phyloP scores from a whole-genome alignment of 1,140 invertebrate species.

The Neodiprion pinetum region DNA sequence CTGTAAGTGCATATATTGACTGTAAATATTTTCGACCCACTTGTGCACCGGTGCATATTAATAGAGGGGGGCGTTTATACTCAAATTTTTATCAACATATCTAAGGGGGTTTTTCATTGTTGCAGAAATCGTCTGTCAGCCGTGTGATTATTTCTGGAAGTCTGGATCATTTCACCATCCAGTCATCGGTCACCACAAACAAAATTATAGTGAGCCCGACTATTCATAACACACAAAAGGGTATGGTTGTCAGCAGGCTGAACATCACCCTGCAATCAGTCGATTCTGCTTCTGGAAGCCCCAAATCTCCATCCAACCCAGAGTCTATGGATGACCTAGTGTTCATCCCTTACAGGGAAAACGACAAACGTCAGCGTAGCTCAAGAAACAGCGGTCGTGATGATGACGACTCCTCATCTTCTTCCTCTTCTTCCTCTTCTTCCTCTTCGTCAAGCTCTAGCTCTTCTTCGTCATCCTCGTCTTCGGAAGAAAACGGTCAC shows the following conservation, averaged over 20 bases:
- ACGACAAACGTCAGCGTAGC: not conserved
- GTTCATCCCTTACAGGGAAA: conserved; percentile 52
- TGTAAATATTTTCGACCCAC: not conserved
- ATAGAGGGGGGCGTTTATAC: conserved; percentile 12
- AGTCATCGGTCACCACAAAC: conserved; percentile 39
- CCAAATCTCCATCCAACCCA: conserved; percentile 18
- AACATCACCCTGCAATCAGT: conserved; percentile 36
- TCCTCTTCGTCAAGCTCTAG: not conserved
- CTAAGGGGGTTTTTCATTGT: conserved; percentile 15
- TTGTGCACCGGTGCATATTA: not conserved
- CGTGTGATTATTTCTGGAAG: conserved; percentile 36
- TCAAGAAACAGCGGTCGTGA: not conserved
- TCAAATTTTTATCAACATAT: not conserved
- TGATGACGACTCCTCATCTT: not conserved
- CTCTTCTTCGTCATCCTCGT: not conserved
- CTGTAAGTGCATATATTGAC: not conserved
- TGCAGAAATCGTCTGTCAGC: conserved; percentile 35
- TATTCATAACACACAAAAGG: conserved; percentile 27
- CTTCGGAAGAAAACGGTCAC: not conserved
- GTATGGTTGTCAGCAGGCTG: conserved; percentile 31
- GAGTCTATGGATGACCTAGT: conserved; percentile 64
- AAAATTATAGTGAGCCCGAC: conserved; percentile 33
- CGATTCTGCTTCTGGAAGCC: conserved; percentile 21
- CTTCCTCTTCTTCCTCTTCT: not conserved
- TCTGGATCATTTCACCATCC: conserved; percentile 25